Evolutionary conservation across 1,140 invertebrate species (phyloP), one percentile per base, ranked within the genome.

Genomic region (Choristoneura fumiferana): DNA sequence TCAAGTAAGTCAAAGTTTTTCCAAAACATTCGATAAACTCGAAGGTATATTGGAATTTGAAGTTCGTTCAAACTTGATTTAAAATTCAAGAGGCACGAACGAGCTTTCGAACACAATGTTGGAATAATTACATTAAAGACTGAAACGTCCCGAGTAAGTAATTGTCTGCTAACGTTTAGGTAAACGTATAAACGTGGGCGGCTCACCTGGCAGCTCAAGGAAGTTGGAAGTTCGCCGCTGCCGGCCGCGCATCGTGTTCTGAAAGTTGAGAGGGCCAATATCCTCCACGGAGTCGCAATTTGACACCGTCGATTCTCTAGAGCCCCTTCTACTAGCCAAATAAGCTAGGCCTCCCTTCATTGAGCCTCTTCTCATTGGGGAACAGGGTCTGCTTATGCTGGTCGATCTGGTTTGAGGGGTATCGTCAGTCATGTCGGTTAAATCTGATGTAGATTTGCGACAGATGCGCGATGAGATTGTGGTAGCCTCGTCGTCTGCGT

Each of bases 201-300:
- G 57, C 73, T 89, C 70, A 96, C 95, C 95, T 84, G 95, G 95
- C 67, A 96, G 86, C 82, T 96, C 95, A n/a, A 96, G 84, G 78
- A 96, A 96, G 84, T 96, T 96, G 0, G 95, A 96, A 1, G 95
- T 96, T 54, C 95, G 89, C 4, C 95, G 87, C 74, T 96, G 94
- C 12, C 94, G 90, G 8, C 93, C 93, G 3, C 94, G 91, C 57
- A 93, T 92, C 39, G 94, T 94, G 60, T 93, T 93, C 68, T 93
- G 94, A 73, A 95, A 95, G 76, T 94, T 94, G 9, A 96, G 76
- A 0, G 95, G 95, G 8, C 94, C 95, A 36, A 95, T 92, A 64
- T 95, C 95, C 71, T 96, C 95, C 49, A 93, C 93, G 29, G 93
- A 94, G 54, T 93, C 89, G 60, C 87, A 89, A 57, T 92, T 92